Evolutionary conservation across 2,888 invertebrate genomes (phyloP).

Genomic region (Hofmannophila pseudospretella): DNA sequence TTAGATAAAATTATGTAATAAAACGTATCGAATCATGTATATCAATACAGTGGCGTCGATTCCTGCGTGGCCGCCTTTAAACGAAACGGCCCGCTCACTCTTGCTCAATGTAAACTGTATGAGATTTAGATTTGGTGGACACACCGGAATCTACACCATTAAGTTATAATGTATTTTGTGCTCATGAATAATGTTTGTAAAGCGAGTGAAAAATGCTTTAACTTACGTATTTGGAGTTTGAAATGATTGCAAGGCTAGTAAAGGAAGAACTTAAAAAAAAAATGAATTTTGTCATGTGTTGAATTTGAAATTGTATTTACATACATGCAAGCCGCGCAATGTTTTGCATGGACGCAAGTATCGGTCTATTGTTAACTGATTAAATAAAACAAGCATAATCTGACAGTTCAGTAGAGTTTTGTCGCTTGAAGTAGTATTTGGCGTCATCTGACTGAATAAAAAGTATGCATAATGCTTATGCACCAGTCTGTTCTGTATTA

Average conservation of each 20-base stretch:
- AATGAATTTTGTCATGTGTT: conserved; percentile 20
- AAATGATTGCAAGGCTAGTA: conserved; percentile 2
- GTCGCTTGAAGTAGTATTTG: conserved; percentile 66
- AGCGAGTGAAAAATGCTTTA: conserved; percentile 12
- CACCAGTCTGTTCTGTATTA: conserved; percentile 29
- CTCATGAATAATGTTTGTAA: conserved; percentile 20
- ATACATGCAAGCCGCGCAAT: conserved; percentile 40
- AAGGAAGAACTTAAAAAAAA: no score
- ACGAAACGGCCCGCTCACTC: no score
- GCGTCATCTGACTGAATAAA: conserved; percentile 40
- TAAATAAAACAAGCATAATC: conserved; percentile 29
- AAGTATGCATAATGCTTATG: conserved; percentile 55
- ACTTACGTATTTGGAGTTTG: not conserved
- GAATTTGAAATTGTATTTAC: conserved; percentile 33
- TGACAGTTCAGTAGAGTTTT: conserved; percentile 39
- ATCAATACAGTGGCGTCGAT: not conserved
- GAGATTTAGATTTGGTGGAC: no score
- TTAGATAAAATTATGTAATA: not conserved
- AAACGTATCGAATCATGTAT: not conserved
- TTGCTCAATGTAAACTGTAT: no score
- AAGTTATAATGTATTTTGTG: conserved; percentile 18
- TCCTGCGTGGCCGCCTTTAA: no score
- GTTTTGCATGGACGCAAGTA: conserved; percentile 59
- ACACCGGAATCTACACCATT: conserved; percentile 26
- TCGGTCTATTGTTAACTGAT: conserved; percentile 28